Evolutionary conservation across 2,888 invertebrate genomes (phyloP).

Genomic region (Melinaea marsaeus): DNA sequence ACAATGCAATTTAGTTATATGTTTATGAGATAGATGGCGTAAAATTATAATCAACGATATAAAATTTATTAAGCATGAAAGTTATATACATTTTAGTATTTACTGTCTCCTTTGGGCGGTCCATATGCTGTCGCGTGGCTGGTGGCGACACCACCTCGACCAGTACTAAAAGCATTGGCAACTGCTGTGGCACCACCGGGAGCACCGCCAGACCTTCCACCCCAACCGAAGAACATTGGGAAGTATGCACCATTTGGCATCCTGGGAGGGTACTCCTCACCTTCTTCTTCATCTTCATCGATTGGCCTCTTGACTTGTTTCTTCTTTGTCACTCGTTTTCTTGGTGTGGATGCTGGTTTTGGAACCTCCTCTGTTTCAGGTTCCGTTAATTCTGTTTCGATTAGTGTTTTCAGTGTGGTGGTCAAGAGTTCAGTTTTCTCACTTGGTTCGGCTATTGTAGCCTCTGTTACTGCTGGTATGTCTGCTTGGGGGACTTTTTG

Average conservation of each 20-base stretch:
- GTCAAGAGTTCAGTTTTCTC: conserved; percentile 52
- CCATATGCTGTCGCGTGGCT: conserved; percentile 86
- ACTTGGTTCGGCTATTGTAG: conserved; percentile 53
- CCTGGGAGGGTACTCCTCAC: conserved; percentile 66
- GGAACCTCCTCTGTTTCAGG: conserved; percentile 61
- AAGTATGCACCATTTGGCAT: conserved; percentile 79
- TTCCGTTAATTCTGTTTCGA: conserved; percentile 55
- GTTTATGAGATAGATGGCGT: conserved; percentile 28
- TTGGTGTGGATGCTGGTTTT: conserved; percentile 44
- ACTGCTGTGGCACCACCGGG: conserved; percentile 82
- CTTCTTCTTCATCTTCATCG: conserved; percentile 74
- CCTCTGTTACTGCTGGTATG: conserved; percentile 43
- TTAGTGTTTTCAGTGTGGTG: conserved; percentile 50
- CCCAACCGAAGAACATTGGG: conserved; percentile 80
- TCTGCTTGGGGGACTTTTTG: conserved; percentile 33
- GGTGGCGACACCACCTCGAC: conserved; percentile 83
- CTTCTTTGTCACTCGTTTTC: conserved; percentile 59
- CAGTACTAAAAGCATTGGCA: conserved; percentile 85
- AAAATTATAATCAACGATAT: conserved; percentile 17
- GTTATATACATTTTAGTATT: conserved; percentile 35
- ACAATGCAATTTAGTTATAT: conserved; percentile 13
- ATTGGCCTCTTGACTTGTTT: conserved; percentile 60
- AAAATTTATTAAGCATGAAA: conserved; percentile 22
- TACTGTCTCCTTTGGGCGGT: conserved; percentile 70
- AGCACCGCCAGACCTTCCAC: conserved; percentile 61